Base-by-base conservation (phyloP, 2,888 invertebrate species). In the Epirrhoe alternata region DNA sequence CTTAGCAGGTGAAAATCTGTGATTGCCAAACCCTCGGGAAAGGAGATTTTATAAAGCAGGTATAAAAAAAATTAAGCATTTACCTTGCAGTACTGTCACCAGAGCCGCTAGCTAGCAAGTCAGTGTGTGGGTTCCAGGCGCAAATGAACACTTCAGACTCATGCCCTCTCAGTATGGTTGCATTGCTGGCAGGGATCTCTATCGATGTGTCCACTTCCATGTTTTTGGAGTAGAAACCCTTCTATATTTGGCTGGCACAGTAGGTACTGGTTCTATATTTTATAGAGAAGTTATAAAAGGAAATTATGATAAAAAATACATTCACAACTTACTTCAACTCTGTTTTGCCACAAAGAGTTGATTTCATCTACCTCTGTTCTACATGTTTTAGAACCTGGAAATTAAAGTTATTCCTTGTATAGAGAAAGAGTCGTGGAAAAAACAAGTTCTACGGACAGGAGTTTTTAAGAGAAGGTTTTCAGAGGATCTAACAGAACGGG, bases 101-200 rank as follows among this genome's bases (percentile, higher is more conserved):
- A 57, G 99, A 99, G 1, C 99, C 99, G 85, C 99, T 99, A 10
- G 99, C 99, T 73, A 99, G 89, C n/a, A 99, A 94, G 92, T 99
- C 99, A 57, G 97, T 97, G 58, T 97, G 98, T 0, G 99, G 99
- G 92, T 99, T 99, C 99, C 99, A 99, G 5, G 99, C 99, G 94
- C 99, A 99, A 78, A 99, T 99, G 85, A 99, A 99, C 8, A 99
- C 99, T 94, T 99, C 99, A 17, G 99, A 99, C 86, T 99, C 99
- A 86, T 99, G 99, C 0, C 99, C 99, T 71, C 98, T 95, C 53
- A 99, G 93, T 38, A 98, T 98, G 0, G 98, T 99, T 0, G 99
- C 98, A 90, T 98, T 98, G 72, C 96, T 98, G 8, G 97, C 96
- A 42, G 99, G 99, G 77, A 99, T 99, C 94, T 99, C 99, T 76